These are phyloP conservation scores for Drosophila watanabei DNA, from an alignment of 1,140 invertebrate species.

Conservation along the genomic window DNA sequence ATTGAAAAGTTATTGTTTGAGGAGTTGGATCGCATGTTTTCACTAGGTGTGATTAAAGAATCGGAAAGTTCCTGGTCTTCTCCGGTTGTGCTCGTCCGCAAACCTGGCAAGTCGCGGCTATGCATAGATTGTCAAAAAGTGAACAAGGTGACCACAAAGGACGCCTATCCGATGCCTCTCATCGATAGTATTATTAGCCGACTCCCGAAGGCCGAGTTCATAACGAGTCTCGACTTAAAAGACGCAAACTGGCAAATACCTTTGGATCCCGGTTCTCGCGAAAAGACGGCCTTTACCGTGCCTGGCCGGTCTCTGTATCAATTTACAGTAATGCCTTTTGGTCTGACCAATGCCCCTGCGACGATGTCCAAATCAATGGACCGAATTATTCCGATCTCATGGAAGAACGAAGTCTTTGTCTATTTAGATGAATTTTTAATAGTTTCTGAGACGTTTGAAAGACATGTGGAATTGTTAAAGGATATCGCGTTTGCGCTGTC, in stretches of 20 bases:
- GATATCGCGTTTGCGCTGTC: constrained; percentile 6
- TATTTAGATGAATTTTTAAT: constrained; percentile 86
- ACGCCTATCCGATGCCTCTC: too few relatives aligned
- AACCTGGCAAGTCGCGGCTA: background rate
- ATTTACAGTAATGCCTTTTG: background rate
- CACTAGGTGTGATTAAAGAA: constrained; percentile 32
- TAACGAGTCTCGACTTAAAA: constrained; percentile 4
- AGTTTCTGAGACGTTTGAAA: constrained; percentile 38
- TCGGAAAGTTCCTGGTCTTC: constrained; percentile 35
- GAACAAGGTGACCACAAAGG: background rate
- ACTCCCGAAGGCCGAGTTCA: constrained; percentile 6
- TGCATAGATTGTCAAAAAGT: background rate
- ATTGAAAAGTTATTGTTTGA: constrained; percentile 28
- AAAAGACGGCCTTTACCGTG: too few relatives aligned
- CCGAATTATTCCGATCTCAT: constrained; percentile 18
- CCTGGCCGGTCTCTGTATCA: too few relatives aligned
- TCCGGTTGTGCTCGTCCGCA: too few relatives aligned
- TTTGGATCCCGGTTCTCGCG: background rate
- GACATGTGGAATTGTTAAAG: constrained; percentile 3
- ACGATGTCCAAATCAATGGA: constrained; percentile 29
- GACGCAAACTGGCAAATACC: background rate
- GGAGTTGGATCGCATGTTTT: constrained; percentile 37
- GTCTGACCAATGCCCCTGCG: constrained; percentile 10
- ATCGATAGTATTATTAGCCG: constrained; percentile 6
- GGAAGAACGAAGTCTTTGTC: constrained; percentile 21